Conservation (phyloP, 2,113 vertebrate species). For the Mobula birostris region DNA sequence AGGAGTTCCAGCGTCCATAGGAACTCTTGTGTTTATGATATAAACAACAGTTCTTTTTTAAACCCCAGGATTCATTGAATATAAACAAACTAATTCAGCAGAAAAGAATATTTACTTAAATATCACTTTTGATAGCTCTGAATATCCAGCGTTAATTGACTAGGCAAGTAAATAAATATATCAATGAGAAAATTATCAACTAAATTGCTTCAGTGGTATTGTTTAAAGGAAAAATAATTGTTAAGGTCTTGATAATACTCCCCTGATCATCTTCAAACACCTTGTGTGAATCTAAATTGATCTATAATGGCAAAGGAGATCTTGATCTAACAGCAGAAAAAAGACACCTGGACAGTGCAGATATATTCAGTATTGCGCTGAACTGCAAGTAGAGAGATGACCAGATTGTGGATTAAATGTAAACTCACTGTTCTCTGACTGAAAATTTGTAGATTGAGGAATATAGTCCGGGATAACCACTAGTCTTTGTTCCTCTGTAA, state of each 20-base stretch:
- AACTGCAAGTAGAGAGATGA: not conserved
- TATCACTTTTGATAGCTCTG: not conserved
- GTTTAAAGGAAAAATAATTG: not conserved
- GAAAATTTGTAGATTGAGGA: not conserved
- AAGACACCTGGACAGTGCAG: not conserved
- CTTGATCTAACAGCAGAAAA: not conserved
- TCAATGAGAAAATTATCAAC: not conserved
- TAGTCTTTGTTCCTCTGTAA: not conserved
- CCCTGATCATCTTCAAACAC: not conserved
- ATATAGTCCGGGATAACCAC: not conserved
- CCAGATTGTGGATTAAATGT: not conserved
- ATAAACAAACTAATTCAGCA: not conserved
- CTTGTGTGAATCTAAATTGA: not conserved
- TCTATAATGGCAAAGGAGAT: not conserved
- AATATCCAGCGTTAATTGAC: not conserved
- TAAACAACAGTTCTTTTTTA: not conserved
- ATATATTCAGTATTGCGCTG: not conserved
- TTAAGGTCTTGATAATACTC: not conserved
- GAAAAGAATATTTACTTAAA: not conserved
- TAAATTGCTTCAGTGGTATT: not conserved
- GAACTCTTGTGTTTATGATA: no score
- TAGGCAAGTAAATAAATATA: not conserved
- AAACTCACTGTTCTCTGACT: not conserved
- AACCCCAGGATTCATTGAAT: not conserved
- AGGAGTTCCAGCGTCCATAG: no score